Evolutionary conservation across 2,797 vertebrate genomes (phyloP).

Genomic region (Crocidura indochinensis): DNA sequence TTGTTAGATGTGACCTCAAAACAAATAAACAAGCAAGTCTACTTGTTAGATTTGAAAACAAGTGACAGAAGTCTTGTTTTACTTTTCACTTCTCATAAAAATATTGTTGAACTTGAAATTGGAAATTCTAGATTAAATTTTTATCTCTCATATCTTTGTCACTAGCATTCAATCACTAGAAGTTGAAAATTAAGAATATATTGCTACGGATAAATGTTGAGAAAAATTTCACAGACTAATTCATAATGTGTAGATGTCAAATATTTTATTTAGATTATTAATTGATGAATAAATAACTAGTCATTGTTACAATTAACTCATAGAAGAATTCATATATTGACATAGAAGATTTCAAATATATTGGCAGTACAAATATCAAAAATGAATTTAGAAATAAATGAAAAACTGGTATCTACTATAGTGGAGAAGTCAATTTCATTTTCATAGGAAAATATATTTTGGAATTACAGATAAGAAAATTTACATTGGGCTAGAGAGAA

Average conservation of each 20-base stretch:
- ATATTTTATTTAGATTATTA: neutral
- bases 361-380: neutral
- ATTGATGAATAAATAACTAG: neutral
- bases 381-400: neutral
- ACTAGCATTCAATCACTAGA: neutral
- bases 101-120: neutral
- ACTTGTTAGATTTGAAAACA: too few species aligned
- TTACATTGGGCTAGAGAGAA: too few species aligned
- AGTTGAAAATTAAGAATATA: neutral
- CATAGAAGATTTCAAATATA: too few species aligned
- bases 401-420: neutral
- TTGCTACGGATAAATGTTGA: neutral
- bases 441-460: neutral
- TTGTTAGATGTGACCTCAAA: too few species aligned
- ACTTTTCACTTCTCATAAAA: too few species aligned
- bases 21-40: too few species aligned
- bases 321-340: neutral
- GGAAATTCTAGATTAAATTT: constrained; percentile 43
- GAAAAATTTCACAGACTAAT: neutral
- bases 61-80: too few species aligned
- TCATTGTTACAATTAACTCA: neutral
- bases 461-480: neutral
- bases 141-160: neutral
- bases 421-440: constrained; percentile 5
- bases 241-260: neutral